These are phyloP conservation scores for Zaprionus kolodkinae DNA, from an alignment of 1,140 invertebrate genomes.

Conservation along the genomic window DNA sequence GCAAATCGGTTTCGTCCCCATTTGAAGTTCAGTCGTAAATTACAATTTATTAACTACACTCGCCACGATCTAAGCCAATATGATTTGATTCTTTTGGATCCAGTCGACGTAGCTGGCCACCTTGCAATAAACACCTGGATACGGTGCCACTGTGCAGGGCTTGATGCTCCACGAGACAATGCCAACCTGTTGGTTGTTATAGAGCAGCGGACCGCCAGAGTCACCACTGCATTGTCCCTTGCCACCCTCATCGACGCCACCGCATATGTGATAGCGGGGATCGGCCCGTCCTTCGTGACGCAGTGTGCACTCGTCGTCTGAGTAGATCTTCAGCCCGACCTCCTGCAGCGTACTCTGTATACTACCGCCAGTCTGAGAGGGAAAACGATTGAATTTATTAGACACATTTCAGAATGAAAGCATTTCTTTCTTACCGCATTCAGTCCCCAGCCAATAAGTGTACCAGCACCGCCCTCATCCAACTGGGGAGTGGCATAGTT, in stretches of 20 bases:
- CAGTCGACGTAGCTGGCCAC: constrained; percentile 84
- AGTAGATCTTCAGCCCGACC: constrained; percentile 80
- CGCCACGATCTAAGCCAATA: constrained; percentile 53
- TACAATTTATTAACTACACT: constrained; percentile 26
- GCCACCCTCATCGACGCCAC: constrained; percentile 83
- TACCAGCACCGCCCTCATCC: constrained; percentile 52
- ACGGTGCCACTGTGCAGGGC: constrained; percentile 82
- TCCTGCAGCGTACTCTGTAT: constrained; percentile 76
- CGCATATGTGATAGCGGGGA: constrained; percentile 80
- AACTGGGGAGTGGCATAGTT: constrained; percentile 60
- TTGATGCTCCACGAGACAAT: constrained; percentile 85
- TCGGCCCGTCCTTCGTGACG: constrained; percentile 63
- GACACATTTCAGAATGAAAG: background rate
- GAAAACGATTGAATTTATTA: background rate
- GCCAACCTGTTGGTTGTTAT: constrained; percentile 73
- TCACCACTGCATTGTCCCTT: constrained; percentile 85
- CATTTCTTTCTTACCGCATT: constrained; percentile 54
- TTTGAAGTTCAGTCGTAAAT: background rate
- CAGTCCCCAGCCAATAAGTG: constrained; percentile 79
- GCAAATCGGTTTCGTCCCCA: background rate
- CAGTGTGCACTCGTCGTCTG: constrained; percentile 70
- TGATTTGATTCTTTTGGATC: constrained; percentile 77
- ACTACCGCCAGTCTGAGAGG: constrained; percentile 73
- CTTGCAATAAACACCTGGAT: constrained; percentile 85
- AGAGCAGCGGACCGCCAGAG: constrained; percentile 84